Conservation (phyloP, 2,113 vertebrate genomes). For the Patagioenas fasciata region DNA sequence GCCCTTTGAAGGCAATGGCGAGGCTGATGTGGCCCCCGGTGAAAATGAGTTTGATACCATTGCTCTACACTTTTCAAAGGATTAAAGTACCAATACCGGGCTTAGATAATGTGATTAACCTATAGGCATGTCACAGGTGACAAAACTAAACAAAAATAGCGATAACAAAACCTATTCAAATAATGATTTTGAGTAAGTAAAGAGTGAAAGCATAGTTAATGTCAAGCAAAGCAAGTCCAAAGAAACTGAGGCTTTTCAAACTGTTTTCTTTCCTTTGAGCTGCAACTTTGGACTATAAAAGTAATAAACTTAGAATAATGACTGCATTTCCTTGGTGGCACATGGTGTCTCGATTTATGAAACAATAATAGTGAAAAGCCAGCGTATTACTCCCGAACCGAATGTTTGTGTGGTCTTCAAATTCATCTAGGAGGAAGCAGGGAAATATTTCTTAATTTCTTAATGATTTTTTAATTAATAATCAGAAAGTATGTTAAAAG, state of each 20-base stretch:
- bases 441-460: not conserved
- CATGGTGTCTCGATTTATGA: not conserved
- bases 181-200: not conserved
- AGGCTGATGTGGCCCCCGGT: too few species aligned
- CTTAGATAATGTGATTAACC: not conserved
- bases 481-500: not conserved
- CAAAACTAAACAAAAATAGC: not conserved
- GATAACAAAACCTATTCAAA: not conserved
- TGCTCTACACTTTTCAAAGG: not conserved
- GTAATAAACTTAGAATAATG: not conserved
- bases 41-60: too few species aligned
- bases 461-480: not conserved
- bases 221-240: not conserved
- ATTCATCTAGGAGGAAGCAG: accelerated
- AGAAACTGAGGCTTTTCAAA: not conserved
- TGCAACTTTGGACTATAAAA: not conserved
- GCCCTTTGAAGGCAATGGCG: too few species aligned
- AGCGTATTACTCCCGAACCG: not conserved
- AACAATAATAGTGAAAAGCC: not conserved
- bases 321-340: not conserved
- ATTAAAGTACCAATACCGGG: not conserved
- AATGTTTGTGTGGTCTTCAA: not conserved
- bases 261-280: not conserved
- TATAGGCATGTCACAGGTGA: not conserved
- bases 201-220: not conserved